Evolutionary conservation across 2,888 invertebrate genomes (phyloP), one percentile per base, ranked within the genome.

Genomic region (Hecatera dysodea): DNA sequence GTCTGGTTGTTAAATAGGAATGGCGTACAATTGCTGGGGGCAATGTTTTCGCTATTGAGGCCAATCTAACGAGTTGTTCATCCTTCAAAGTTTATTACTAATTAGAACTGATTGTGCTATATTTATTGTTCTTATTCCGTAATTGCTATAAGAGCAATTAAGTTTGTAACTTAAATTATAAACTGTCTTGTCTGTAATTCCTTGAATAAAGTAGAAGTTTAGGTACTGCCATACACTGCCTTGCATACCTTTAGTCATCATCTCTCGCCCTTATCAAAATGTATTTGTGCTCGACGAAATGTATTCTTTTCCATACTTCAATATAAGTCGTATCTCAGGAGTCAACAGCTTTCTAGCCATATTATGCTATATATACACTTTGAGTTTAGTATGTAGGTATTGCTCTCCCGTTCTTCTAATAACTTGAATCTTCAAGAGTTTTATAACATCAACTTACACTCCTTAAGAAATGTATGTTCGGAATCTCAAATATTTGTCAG

Each of bases 11-110:
- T 78, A 33, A 57, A 24, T n/a, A 59, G 27, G 46, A 53, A 71
- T 67, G 39, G 57, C 65, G 53, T 52, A 24, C 69, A 77, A 67
- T 74, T 73, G 69, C 66, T 63, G n/a, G 53, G 61, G 65, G 65
- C 78, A 66, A 68, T 63, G 53, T 78, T 81, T 67, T 70, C 22
- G 55, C 66, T 78, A 78, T 81, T 78, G 70, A 57, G 75, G 67
- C 44, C 75, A 80, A 78, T 80, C 56, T 60, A 55, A 70, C 56
- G 33, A 71, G 56, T 52, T 56, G 56, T 33, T 61, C 52, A 69
- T 81, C 74, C 69, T 76, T 55, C 63, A 66, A 63, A 48, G 60
- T 63, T 67, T 27, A 68, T 66, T 75, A 57, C 69, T 65, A 52
- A 29, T 72, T 29, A 29, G 39, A 33, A 62, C 61, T 75, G 67